Conservation (phyloP, 2,888 invertebrate species). For the Argynnis bischoffii region DNA sequence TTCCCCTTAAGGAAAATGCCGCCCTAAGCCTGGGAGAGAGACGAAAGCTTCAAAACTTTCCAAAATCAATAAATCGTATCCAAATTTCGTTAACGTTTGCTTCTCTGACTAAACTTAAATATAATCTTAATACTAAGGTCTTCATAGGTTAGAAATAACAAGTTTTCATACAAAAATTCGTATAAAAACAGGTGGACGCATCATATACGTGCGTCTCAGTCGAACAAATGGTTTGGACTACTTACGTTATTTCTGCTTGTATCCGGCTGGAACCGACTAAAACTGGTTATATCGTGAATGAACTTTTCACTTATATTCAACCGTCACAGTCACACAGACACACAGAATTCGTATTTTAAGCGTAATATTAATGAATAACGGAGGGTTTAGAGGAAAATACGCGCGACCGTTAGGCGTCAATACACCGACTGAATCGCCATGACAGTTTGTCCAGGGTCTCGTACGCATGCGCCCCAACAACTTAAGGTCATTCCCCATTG, state of each 20-base stretch:
- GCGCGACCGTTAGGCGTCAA: conserved; percentile 64
- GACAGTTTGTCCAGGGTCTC: conserved; percentile 65
- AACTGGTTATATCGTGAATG: conserved; percentile 27
- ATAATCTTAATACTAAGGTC: not conserved
- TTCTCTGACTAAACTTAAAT: not conserved
- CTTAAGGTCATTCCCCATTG: conserved; percentile 73
- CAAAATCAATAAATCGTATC: conserved; percentile 10
- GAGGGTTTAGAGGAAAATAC: conserved; percentile 46
- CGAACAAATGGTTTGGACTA: conserved; percentile 47
- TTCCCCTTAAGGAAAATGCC: conserved; percentile 23
- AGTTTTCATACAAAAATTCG: conserved; percentile 7
- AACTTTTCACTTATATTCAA: conserved; percentile 35
- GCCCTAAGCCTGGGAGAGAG: conserved; percentile 13
- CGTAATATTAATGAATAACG: conserved; percentile 25
- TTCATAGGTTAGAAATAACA: not conserved
- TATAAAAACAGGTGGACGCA: conserved; percentile 16
- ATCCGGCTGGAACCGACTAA: conserved; percentile 61
- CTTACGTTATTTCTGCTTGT: conserved; percentile 59
- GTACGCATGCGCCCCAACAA: conserved; percentile 65
- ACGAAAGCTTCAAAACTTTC: conserved; percentile 15
- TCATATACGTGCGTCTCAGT: conserved; percentile 35
- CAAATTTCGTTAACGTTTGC: not conserved
- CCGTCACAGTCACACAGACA: conserved; percentile 46
- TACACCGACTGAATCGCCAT: conserved; percentile 77
- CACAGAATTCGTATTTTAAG: conserved; percentile 27